These are phyloP conservation scores for Rhynchopsitta pachyrhyncha DNA, from an alignment of 2,113 vertebrate species.

Conservation along the genomic window DNA sequence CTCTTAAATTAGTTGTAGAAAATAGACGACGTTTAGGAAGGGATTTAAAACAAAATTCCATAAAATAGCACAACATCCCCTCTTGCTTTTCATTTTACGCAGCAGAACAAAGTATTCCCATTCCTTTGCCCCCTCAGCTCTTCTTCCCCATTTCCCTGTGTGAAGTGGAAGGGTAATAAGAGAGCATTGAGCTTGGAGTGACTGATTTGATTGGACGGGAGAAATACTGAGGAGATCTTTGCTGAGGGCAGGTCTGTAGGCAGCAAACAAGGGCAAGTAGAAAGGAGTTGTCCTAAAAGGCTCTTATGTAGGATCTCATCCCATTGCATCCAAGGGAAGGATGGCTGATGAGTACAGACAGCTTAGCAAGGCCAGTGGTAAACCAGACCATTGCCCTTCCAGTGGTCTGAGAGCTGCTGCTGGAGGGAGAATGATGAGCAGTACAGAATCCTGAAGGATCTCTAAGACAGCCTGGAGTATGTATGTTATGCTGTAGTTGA, in stretches of 20 bases:
- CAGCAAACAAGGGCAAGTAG: not conserved
- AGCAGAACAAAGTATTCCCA: not conserved
- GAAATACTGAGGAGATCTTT: not conserved
- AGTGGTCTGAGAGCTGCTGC: not conserved
- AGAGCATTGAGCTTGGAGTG: not conserved
- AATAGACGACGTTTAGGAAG: not conserved
- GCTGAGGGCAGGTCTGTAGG: constrained; percentile 16
- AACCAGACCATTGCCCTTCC: not conserved
- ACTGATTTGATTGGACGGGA: constrained; percentile 18
- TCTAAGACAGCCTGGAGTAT: not conserved
- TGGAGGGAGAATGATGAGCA: not conserved
- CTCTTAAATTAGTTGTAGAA: not conserved
- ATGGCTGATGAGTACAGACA: not conserved
- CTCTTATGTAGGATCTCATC: not conserved
- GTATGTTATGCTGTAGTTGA: not conserved
- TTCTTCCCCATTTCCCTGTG: not conserved
- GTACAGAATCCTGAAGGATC: not conserved
- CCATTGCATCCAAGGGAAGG: not conserved
- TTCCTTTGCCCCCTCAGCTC: not conserved
- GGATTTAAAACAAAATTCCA: not conserved
- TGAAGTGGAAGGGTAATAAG: not conserved
- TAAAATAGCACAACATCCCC: not conserved
- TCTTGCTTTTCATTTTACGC: not conserved
- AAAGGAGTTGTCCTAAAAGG: constrained; percentile 9
- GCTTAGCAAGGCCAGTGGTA: not conserved